Evolutionary conservation across 2,888 invertebrate genomes (phyloP).

Genomic region (Pardosa pseudoannulata): DNA sequence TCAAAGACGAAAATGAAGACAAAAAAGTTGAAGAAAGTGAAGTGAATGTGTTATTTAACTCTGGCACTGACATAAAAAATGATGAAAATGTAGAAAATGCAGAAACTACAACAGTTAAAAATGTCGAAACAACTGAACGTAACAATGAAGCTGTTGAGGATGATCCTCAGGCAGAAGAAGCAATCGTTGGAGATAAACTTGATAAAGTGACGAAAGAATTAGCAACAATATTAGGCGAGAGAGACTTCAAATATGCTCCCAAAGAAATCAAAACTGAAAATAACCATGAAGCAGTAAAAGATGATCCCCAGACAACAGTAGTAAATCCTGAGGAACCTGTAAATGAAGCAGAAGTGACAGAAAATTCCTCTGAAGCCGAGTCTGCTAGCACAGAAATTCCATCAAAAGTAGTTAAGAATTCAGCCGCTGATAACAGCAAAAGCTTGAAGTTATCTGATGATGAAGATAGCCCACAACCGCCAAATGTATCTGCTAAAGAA

Average conservation of each 20-base stretch:
- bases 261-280: background rate
- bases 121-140: background rate
- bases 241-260: too few relatives aligned
- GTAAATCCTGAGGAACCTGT: background rate
- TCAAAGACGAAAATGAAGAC: background rate
- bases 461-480: background rate
- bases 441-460: constrained; percentile 26
- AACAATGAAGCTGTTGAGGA: background rate
- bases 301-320: background rate
- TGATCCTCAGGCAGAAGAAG: background rate
- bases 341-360: background rate
- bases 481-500: background rate
- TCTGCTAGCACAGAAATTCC: constrained; percentile 1
- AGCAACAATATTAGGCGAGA: too few relatives aligned
- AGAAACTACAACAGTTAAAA: background rate
- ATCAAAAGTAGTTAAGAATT: background rate
- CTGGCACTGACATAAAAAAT: background rate
- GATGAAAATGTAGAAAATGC: background rate
- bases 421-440: constrained; percentile 24
- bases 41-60: background rate
- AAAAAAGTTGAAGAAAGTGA: background rate
- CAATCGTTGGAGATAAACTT: too few relatives aligned
- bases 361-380: background rate
- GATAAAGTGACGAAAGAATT: too few relatives aligned
- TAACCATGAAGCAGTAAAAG: background rate